Conservation (phyloP, 2,113 vertebrate genomes). For the Anoura caudifer region DNA sequence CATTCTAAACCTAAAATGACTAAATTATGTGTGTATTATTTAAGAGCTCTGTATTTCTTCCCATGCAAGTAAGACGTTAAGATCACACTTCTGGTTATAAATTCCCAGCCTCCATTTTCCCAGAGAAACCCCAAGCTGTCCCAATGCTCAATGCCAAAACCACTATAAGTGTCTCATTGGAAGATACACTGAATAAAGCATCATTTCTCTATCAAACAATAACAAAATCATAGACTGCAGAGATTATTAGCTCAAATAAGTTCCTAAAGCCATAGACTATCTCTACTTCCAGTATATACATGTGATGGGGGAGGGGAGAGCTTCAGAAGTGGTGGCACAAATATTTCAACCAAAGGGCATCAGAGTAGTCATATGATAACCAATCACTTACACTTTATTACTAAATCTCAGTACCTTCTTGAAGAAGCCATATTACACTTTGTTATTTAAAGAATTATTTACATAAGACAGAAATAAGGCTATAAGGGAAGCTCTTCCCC, state of each 20-base stretch:
- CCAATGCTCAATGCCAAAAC: neutral
- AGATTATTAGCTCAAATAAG: neutral
- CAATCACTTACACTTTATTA: neutral
- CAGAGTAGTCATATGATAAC: neutral
- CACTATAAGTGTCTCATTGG: neutral
- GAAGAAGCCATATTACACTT: neutral
- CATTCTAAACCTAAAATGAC: neutral
- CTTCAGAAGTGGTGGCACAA: neutral
- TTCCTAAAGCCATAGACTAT: neutral
- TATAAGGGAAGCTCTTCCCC: neutral
- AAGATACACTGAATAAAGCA: neutral
- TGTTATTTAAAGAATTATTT: constrained; percentile 14
- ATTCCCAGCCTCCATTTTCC: neutral
- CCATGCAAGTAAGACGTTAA: neutral
- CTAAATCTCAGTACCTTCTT: neutral
- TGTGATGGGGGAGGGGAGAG: neutral
- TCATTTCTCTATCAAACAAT: neutral
- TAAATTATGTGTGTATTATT: neutral
- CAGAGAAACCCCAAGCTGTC: neutral
- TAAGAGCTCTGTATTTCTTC: neutral
- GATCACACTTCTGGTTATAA: neutral
- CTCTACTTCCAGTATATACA: neutral
- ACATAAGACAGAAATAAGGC: neutral
- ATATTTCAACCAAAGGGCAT: neutral
- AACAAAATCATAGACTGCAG: neutral